Evolutionary conservation across 2,888 invertebrate species (phyloP).

Genomic region (Hydraecia micacea): DNA sequence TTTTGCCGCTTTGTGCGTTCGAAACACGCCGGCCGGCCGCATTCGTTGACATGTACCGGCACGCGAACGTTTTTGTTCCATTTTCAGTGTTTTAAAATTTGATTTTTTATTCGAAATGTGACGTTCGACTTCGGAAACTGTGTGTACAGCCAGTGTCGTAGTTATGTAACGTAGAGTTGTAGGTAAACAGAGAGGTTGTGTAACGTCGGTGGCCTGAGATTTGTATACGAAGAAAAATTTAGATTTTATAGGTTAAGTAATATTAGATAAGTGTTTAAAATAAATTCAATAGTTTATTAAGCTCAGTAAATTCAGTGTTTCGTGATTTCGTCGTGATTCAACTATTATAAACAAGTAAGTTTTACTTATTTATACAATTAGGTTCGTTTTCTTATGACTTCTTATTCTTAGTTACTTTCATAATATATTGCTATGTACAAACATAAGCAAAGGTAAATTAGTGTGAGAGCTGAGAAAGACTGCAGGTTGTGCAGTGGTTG

Average conservation of each 20-base stretch:
- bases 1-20: constrained; percentile 78
- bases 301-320: constrained; percentile 41
- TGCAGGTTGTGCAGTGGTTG: constrained; percentile 76
- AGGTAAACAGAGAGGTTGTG: constrained; percentile 67
- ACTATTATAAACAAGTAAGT: constrained; percentile 49
- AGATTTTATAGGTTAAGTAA: constrained; percentile 42
- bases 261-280: constrained; percentile 43
- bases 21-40: constrained; percentile 81
- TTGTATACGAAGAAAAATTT: constrained; percentile 70
- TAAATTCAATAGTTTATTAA: constrained; percentile 22
- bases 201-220: constrained; percentile 69
- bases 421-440: not conserved
- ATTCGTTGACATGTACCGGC: constrained; percentile 88
- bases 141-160: constrained; percentile 63
- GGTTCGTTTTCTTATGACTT: not conserved
- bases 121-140: constrained; percentile 71
- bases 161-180: constrained; percentile 55
- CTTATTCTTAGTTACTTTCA: not conserved
- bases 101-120: constrained; percentile 78
- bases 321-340: constrained; percentile 6
- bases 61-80: constrained; percentile 89
- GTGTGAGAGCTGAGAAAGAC: constrained; percentile 54
- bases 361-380: not conserved
- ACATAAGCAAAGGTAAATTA: constrained; percentile 3
- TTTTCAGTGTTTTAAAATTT: constrained; percentile 75